Evolutionary conservation across 1,140 invertebrate genomes (phyloP), one percentile per base, ranked within the genome.

Genomic region (Wasmannia auropunctata): DNA sequence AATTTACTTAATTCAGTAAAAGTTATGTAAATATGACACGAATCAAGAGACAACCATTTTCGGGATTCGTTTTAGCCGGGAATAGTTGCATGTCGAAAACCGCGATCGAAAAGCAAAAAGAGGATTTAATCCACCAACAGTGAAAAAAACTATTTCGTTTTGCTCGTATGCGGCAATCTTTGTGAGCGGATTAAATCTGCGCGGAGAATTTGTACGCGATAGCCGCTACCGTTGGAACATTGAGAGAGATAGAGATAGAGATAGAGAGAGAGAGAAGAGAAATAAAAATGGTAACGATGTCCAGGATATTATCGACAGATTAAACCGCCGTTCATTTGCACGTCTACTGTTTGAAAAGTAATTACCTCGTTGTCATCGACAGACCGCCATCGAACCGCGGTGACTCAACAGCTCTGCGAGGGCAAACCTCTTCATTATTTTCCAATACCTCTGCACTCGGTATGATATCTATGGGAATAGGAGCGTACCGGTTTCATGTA

Each of bases 341-440:
- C 88, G 90, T 91, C 90, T 85, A 81, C 87, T 89, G 85, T 88
- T 92, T 91, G 90, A 91, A 91, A 91, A 91, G 90, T 91, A 91
- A 91, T 91, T 91, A 91, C 87, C 90, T 65, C 76, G 90, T 91
- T 91, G 91, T 91, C 91, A 91, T 91, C 87, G 88, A 88, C 91
- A 91, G 90, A 90, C 91, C 86, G 81, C 84, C 69, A 86, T 88
- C 67, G 75, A 87, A 65, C 84, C 89, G 72, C 84, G 89, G 58
- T 75, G 60, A 75, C 75, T 86, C 90, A 90, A 90, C 87, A 85
- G 83, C 85, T 84, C 79, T 81, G 89, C 58, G 67, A 90, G 90
- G 88, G 84, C 54, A 85, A 91, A 77, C 76, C 88, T 91, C 90
- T 91, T 91, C 90, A 90, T 91, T 91, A 91, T 90, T 91, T 91